Conservation (phyloP, 2,888 invertebrate species). For the Synanthedon myopaeformis region DNA sequence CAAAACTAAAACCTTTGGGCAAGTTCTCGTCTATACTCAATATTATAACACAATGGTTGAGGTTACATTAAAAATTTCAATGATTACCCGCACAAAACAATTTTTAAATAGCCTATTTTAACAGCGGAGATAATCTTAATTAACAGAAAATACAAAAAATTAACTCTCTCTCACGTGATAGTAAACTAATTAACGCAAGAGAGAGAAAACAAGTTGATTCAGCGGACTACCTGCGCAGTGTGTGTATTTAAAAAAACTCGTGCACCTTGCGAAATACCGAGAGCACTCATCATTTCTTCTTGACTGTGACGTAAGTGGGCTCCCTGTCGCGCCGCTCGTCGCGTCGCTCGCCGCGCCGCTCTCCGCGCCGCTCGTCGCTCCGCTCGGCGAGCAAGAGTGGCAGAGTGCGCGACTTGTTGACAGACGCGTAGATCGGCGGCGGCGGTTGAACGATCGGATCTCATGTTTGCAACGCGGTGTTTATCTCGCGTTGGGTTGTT, state of each 20-base stretch:
- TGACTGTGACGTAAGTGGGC: constrained; percentile 47
- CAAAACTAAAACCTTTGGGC: too few relatives aligned
- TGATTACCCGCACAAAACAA: too few relatives aligned
- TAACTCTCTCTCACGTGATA: too few relatives aligned
- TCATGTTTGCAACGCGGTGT: constrained; percentile 84
- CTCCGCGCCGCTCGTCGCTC: background rate
- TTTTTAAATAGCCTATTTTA: too few relatives aligned
- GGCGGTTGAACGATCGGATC: constrained; percentile 39
- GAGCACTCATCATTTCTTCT: constrained; percentile 55
- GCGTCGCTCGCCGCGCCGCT: constrained; percentile 2
- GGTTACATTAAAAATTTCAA: too few relatives aligned
- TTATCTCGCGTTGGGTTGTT: constrained; percentile 85
- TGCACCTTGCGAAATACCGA: constrained; percentile 66
- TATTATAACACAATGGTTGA: too few relatives aligned
- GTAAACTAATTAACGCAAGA: too few relatives aligned
- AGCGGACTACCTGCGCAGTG: background rate
- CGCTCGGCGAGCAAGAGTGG: constrained; percentile 21
- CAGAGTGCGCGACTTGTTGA: constrained; percentile 15
- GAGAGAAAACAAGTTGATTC: background rate
- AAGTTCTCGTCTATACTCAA: too few relatives aligned
- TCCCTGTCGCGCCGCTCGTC: constrained; percentile 17
- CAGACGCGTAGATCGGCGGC: constrained; percentile 32
- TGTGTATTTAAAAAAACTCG: constrained; percentile 36
- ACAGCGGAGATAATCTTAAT: too few relatives aligned
- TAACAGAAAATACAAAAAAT: too few relatives aligned